These are phyloP conservation scores for Cisticola juncidis DNA, from an alignment of 2,113 vertebrate genomes.

Conservation along the genomic window DNA sequence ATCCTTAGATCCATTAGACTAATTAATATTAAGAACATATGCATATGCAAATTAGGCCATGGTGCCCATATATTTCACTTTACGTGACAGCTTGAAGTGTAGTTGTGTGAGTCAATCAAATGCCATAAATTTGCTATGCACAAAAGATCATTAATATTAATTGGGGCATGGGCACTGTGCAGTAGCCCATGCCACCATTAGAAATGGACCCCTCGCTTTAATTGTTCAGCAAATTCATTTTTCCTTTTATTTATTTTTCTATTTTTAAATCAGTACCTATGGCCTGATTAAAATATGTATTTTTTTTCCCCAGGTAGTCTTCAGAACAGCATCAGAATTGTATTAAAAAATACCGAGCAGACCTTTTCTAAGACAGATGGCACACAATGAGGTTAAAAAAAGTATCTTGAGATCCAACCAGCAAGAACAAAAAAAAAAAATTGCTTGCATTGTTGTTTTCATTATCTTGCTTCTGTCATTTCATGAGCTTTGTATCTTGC, in stretches of 20 bases:
- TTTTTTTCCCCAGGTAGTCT: slow-evolving; percentile 75
- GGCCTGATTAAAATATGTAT: slow-evolving; percentile 71
- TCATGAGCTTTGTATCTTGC: slow-evolving; percentile 95
- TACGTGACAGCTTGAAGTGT: slow-evolving; percentile 76
- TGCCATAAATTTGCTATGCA: slow-evolving; percentile 76
- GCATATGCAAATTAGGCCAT: slow-evolving; percentile 76
- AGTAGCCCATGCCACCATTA: slow-evolving; percentile 75
- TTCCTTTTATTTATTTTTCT: neutral
- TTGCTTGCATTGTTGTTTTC: slow-evolving; percentile 99
- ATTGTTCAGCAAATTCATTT: slow-evolving; percentile 59
- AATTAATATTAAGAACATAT: slow-evolving; percentile 83
- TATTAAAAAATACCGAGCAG: slow-evolving; percentile 83
- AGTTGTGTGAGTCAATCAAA: slow-evolving; percentile 79
- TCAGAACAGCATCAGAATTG: slow-evolving; percentile 76
- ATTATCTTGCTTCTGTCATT: slow-evolving; percentile 99
- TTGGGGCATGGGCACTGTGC: slow-evolving; percentile 74
- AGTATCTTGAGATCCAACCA: slow-evolving; percentile 91
- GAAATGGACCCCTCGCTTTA: slow-evolving; percentile 67
- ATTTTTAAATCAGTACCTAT: slow-evolving; percentile 28
- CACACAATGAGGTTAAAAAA: slow-evolving; percentile 84
- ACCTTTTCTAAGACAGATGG: slow-evolving; percentile 90
- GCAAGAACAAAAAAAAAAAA: slow-evolving; percentile 90
- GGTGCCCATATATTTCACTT: slow-evolving; percentile 76
- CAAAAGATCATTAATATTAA: slow-evolving; percentile 81
- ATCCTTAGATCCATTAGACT: slow-evolving; percentile 71